A percentile compares a stretch with the other conserved stretches of the same genome.
Conservation (phyloP, 2,113 vertebrate genomes). For the Trinectes maculatus region DNA sequence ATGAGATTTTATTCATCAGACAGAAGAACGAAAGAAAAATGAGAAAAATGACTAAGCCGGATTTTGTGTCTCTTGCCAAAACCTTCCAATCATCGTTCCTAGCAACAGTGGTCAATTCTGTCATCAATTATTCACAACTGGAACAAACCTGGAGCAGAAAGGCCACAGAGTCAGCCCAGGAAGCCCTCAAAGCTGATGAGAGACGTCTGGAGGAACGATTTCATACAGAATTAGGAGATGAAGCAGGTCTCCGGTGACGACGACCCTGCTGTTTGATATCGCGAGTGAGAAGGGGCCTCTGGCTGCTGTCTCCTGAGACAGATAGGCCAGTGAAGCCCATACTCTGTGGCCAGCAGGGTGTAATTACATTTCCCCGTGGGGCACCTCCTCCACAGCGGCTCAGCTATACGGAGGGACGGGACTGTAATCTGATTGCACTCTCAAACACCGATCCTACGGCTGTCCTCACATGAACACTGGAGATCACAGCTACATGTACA, state of each 20-base stretch:
- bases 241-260: slow-evolving; percentile 40
- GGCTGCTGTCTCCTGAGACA: slow-evolving; percentile 55
- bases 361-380: slow-evolving; percentile 70
- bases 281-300: slow-evolving; percentile 48
- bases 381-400: slow-evolving; percentile 56
- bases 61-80: slow-evolving; percentile 37
- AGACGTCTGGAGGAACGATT: slow-evolving; percentile 33
- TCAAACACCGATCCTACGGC: slow-evolving; percentile 37
- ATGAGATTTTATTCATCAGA: slow-evolving; percentile 38
- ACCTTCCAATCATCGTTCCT: slow-evolving; percentile 59
- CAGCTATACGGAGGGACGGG: slow-evolving; percentile 51
- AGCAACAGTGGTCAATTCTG: slow-evolving; percentile 60
- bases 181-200: slow-evolving; percentile 55
- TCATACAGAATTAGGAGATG: slow-evolving; percentile 40
- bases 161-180: slow-evolving; percentile 47
- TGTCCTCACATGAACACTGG: slow-evolving; percentile 32
- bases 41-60: slow-evolving; percentile 11
- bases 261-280: slow-evolving; percentile 55
- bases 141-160: slow-evolving; percentile 64
- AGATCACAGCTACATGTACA: slow-evolving; percentile 11
- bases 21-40: not conserved
- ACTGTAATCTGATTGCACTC: slow-evolving; percentile 69
- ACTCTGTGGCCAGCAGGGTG: slow-evolving; percentile 68
- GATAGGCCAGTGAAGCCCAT: slow-evolving; percentile 64
- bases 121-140: slow-evolving; percentile 69